Percentiles rank a stretch among this genome's conserved stretches.
phyloP scores from a whole-genome alignment of 1,140 invertebrate genomes.

The Macrostomum lignano region DNA sequence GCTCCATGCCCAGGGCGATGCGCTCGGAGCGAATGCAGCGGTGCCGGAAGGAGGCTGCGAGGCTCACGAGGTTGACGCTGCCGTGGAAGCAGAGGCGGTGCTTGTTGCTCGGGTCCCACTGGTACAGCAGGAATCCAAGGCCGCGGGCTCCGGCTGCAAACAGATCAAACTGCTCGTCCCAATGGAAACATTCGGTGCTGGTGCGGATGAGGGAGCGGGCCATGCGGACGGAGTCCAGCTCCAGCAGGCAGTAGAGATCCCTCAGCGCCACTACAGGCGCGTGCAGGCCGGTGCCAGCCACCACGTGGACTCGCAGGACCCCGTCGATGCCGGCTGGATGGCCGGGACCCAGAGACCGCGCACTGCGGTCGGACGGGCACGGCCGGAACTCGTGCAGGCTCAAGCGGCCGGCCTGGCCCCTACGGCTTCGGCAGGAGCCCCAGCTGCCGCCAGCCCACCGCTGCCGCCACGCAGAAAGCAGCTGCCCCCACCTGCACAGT shows the following conservation, averaged over 20 bases:
- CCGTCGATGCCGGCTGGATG: no score
- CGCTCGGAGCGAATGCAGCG: constrained; percentile 20
- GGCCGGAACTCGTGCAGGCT: no score
- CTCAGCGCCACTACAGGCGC: constrained; percentile 28
- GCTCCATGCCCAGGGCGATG: constrained; percentile 53
- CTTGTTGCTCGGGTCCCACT: constrained; percentile 54
- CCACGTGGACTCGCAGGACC: no score
- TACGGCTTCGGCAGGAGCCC: no score
- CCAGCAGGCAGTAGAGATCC: constrained; percentile 80
- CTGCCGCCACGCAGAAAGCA: no score
- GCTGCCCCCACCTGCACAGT: no score
- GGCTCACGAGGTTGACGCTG: constrained; percentile 13
- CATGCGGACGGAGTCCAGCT: constrained; percentile 82
- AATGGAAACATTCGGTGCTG: constrained; percentile 83
- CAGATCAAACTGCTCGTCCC: constrained; percentile 93
- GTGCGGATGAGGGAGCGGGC: constrained; percentile 82
- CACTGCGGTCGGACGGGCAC: no score
- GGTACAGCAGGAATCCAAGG: constrained; percentile 77
- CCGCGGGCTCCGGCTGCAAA: constrained; percentile 60
- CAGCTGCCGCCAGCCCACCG: no score
- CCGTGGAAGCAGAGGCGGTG: constrained; percentile 27
- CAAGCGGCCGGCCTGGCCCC: no score
- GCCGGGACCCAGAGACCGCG: no score
- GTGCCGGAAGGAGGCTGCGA: background rate
- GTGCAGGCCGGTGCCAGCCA: constrained; percentile 3